phyloP scores from a whole-genome alignment of 2,888 invertebrate genomes.

The Cerastoderma edule region DNA sequence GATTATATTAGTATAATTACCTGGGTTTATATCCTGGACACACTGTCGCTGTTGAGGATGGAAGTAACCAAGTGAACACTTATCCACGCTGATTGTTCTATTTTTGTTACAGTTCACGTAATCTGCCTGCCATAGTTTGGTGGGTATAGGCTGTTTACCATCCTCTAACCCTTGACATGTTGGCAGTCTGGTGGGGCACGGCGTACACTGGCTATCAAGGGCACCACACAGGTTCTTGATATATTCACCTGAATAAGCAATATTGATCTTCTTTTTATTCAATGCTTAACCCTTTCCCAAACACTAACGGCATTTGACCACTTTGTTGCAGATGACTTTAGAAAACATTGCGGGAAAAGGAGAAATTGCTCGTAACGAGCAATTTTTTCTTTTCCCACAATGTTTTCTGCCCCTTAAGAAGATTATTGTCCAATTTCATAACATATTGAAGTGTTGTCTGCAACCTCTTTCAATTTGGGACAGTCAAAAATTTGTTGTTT shows the following conservation, averaged over 20 bases:
- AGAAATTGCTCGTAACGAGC: background rate
- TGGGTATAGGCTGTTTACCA: constrained; percentile 52
- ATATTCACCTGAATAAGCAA: constrained; percentile 59
- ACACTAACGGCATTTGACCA: background rate
- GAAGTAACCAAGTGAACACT: constrained; percentile 66
- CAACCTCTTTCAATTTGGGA: too few relatives aligned
- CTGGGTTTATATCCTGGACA: constrained; percentile 29
- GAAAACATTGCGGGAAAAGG: constrained; percentile 2
- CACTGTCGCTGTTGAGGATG: constrained; percentile 54
- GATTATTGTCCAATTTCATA: too few relatives aligned
- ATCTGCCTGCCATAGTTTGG: constrained; percentile 38
- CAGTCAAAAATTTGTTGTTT: too few relatives aligned
- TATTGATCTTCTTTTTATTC: too few relatives aligned
- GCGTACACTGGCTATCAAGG: constrained; percentile 47
- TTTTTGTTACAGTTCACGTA: constrained; percentile 54
- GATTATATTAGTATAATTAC: too few relatives aligned
- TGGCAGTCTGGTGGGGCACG: constrained; percentile 59
- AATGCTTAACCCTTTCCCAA: constrained; percentile 2
- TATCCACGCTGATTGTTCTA: constrained; percentile 57
- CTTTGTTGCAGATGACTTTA: background rate
- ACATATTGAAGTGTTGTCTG: too few relatives aligned
- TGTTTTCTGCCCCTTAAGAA: too few relatives aligned
- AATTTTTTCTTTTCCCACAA: too few relatives aligned
- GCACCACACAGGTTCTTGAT: constrained; percentile 59
- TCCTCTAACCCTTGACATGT: constrained; percentile 59